Conservation (phyloP, 2,113 vertebrate genomes). For the Lepidothrix coronata region DNA sequence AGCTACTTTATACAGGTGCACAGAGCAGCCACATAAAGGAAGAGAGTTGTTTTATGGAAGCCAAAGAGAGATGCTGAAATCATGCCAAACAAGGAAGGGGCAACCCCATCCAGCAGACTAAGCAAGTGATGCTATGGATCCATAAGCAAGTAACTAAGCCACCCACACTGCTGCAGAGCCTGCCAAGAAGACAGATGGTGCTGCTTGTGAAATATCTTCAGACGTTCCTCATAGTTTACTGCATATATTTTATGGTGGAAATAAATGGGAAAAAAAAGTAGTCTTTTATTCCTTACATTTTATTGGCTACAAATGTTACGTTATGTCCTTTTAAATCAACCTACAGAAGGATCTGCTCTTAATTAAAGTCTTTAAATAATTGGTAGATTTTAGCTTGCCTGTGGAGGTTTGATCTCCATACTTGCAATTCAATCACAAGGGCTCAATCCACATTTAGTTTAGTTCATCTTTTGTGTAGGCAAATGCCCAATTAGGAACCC, state of each 20-base stretch:
- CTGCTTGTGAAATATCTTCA: constrained; percentile 68
- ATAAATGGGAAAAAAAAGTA: constrained; percentile 38
- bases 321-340: constrained; percentile 67
- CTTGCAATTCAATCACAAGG: constrained; percentile 38
- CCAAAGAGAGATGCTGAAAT: constrained; percentile 8
- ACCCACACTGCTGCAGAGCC: constrained; percentile 35
- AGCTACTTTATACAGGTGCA: neutral
- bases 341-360: constrained; percentile 35
- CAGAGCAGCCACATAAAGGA: neutral
- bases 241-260: constrained; percentile 58
- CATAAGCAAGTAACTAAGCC: constrained; percentile 43
- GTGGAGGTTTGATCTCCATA: constrained; percentile 19
- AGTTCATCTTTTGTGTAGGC: constrained; percentile 27
- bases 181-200: constrained; percentile 69
- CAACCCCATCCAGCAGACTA: constrained; percentile 28
- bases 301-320: constrained; percentile 63
- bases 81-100: constrained; percentile 21
- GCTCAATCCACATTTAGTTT: constrained; percentile 38
- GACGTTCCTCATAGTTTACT: constrained; percentile 56
- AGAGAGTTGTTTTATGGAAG: neutral
- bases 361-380: constrained; percentile 64
- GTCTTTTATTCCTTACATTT: constrained; percentile 46
- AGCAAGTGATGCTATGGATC: constrained; percentile 25
- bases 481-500: constrained; percentile 27
- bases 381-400: constrained; percentile 51